Evolutionary conservation across 2,113 vertebrate genomes (phyloP), one percentile per base, ranked within the genome.

Genomic region (Cynoglossus semilaevis): DNA sequence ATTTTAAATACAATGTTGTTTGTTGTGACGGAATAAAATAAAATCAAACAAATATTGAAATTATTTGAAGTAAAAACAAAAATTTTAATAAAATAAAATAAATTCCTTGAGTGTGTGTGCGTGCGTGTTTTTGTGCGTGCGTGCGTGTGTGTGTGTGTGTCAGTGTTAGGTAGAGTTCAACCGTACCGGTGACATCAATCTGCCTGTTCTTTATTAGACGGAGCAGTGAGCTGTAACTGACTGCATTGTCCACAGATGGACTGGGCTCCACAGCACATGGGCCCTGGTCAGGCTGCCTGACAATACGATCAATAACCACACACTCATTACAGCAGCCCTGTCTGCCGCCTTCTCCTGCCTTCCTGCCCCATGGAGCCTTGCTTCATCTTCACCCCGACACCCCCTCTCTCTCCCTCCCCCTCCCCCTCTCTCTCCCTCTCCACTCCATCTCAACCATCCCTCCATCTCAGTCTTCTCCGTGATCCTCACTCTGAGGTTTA

Each of bases 211-310:
- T 91, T 92, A 92, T 92, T 91, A 92, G 90, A 84, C 73, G 70
- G 85, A 74, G 88, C 89, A 88, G 81, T 88, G 89, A 91, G 89
- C 86, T 90, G 90, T 89, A 88, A 91, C 91, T 89, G 90, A 91
- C 86, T 90, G 85, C 87, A 90, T 87, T 91, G 90, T 92, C 89
- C 88, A 90, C 87, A 90, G 90, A 92, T 91, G 90, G 86, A 92
- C 89, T 86, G 87, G 83, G 85, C 82, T 85, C 85, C 84, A 66
- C 40, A 77, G 85, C 82, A 79, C 82, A 74, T 77, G 49, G 82
- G 85, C 85, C 82, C 88, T 72, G 85, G 81, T 85, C 81, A 86
- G 81, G 85, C 88, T 73, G 79, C 83, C 85, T 89, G 87, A 91
- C 88, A 89, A 88, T 90, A 90, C 85, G 88, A 91, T 90, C 90